Evolutionary conservation across 2,113 vertebrate genomes (phyloP), one percentile per base, ranked within the genome.

Genomic region (Micronisus gabar): DNA sequence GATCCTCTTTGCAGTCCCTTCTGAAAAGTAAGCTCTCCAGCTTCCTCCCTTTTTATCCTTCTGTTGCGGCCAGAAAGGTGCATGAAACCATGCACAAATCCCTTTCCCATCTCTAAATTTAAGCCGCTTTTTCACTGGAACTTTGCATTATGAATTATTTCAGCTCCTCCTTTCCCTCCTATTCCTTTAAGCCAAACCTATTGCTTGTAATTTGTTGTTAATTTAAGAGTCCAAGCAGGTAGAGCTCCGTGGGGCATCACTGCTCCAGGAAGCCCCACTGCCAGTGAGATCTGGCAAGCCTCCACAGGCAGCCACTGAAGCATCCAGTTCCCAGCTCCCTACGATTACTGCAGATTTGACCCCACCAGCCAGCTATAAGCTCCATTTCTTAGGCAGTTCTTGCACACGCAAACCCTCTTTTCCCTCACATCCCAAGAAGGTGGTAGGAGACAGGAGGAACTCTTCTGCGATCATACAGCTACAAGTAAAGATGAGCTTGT

Each of bases 51-150:
- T 62, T 83, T 74, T 23, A 80, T 43, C 67, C 61, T 41, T 65
- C 47, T 50, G 6, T 3, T 63, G 16, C 27, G 11, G 36, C 9
- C 62, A 84, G 38, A 63, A 86, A 55, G 15, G 62, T 32, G 19
- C 41, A 41, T 0, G 0, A 43, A 62, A 36, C 6, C 12, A 52
- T 48, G 73, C 9, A 53, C 4, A 2, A 55, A 91, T 23, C 29
- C 32, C 15, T 74, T 20, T 20, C n/a, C 34, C 21, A 23, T 15
- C 52, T 65, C 61, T 30, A 71, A 53, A 73, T 58, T 45, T 47
- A 74, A 63, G 52, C 13, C 2, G 2, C 36, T 50, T 74, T 86
- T 59, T 66, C 63, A 63, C 32, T 67, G 13, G 26, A 81, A 81
- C 23, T 73, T 53, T 58, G 50, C 50, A 55, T 30, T 84, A 62